A percentile compares a stretch with the other conserved stretches of the same genome.
Conservation (phyloP, 2,888 invertebrate species). For the Tortricodes alternella region DNA sequence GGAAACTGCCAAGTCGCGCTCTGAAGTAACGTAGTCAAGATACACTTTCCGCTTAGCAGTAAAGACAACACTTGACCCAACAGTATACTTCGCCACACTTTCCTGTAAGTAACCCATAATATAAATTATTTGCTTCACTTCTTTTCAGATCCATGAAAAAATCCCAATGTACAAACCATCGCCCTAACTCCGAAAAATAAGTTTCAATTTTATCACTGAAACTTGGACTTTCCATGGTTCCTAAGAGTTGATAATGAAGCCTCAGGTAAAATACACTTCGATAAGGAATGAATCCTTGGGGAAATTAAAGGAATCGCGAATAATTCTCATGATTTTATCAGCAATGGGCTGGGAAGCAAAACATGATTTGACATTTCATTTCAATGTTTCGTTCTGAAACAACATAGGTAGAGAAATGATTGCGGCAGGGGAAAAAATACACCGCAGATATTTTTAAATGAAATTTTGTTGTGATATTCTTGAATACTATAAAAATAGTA, state of each 20-base stretch:
- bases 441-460: too few species aligned
- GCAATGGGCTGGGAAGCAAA: constrained; percentile 42
- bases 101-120: constrained; percentile 74
- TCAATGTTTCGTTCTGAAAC: constrained; percentile 23
- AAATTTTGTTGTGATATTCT: too few species aligned
- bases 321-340: constrained; percentile 42
- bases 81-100: constrained; percentile 88
- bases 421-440: too few species aligned
- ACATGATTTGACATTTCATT: constrained; percentile 47
- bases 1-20: constrained; percentile 87
- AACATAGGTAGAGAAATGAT: neutral
- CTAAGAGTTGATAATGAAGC: constrained; percentile 23
- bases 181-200: constrained; percentile 86
- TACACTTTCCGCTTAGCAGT: constrained; percentile 89
- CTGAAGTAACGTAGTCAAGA: constrained; percentile 87
- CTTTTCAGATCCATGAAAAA: constrained; percentile 8
- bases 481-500: too few species aligned
- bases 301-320: constrained; percentile 35
- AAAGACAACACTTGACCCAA: constrained; percentile 90
- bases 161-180: constrained; percentile 79
- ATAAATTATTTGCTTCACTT: constrained; percentile 1
- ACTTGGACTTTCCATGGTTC: constrained; percentile 70
- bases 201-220: constrained; percentile 86
- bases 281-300: constrained; percentile 36
- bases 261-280: constrained; percentile 37